Evolutionary conservation across 2,797 vertebrate genomes (phyloP).

Genomic region (Semotilus atromaculatus): DNA sequence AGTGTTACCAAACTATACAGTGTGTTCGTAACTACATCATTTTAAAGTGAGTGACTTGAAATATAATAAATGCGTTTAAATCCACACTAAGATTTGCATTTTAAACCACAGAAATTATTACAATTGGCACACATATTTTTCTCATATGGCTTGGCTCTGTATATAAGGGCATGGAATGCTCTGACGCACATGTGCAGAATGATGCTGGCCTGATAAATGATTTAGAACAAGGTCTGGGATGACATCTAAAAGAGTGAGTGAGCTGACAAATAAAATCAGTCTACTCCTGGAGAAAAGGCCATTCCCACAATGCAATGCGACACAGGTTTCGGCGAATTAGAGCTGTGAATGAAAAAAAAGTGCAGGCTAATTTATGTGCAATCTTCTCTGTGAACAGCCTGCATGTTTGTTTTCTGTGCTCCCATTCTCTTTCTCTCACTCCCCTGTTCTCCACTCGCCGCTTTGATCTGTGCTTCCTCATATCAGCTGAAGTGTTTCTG

Average conservation of each 20-base stretch:
- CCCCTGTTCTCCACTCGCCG: not conserved
- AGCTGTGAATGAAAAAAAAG: slow-evolving; percentile 12
- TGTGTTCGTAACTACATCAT: not conserved
- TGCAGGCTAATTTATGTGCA: not conserved
- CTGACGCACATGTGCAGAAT: not conserved
- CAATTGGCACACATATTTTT: slow-evolving; percentile 5
- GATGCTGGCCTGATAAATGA: slow-evolving; percentile 20
- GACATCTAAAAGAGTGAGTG: slow-evolving; percentile 24
- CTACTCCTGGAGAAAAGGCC: not conserved
- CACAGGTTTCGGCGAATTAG: not conserved
- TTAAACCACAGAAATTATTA: not conserved
- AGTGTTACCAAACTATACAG: not conserved
- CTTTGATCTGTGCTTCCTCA: slow-evolving; percentile 53
- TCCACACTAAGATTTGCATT: not conserved
- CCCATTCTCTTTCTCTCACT: not conserved
- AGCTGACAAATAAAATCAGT: slow-evolving; percentile 29
- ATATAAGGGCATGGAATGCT: not conserved
- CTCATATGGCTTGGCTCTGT: not conserved
- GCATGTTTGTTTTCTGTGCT: slow-evolving; percentile 29
- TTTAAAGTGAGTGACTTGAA: not conserved
- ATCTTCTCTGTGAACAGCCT: slow-evolving; percentile 26
- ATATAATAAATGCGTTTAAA: not conserved
- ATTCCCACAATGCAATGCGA: not conserved
- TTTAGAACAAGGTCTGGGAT: slow-evolving; percentile 16
- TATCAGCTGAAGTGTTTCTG: slow-evolving; percentile 48